Evolutionary conservation across 2,888 invertebrate genomes (phyloP).

Genomic region (Halictus quadricinctus): DNA sequence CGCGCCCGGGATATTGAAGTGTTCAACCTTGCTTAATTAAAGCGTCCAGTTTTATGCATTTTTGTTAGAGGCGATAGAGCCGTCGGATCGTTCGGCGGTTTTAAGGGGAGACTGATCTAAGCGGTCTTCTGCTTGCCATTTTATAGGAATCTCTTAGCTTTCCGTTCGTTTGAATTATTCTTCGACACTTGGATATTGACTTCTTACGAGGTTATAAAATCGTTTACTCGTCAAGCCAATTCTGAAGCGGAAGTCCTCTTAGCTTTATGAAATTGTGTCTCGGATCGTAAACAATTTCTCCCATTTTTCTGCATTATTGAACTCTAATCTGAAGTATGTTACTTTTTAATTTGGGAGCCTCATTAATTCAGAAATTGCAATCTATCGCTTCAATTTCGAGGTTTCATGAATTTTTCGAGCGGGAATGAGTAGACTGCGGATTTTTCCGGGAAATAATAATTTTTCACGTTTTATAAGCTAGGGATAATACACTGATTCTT

Average conservation of each 20-base stretch:
- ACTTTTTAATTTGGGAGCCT: too few species aligned
- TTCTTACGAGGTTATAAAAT: neutral
- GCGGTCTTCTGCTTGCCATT: neutral
- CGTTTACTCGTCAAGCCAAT: too few species aligned
- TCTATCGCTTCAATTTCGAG: too few species aligned
- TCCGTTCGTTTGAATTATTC: neutral
- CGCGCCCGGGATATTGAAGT: conserved; percentile 17
- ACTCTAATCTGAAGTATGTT: too few species aligned
- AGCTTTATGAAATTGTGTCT: neutral
- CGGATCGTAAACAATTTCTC: neutral
- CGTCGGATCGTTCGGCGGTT: neutral
- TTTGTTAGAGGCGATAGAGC: conserved; percentile 5
- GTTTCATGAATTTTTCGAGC: too few species aligned
- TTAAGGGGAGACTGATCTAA: neutral
- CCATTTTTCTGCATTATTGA: too few species aligned
- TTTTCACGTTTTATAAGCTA: too few species aligned
- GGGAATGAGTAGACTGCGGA: too few species aligned
- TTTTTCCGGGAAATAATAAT: too few species aligned
- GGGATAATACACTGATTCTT: too few species aligned
- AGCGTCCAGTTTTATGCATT: neutral
- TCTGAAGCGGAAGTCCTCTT: neutral
- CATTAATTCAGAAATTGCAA: too few species aligned
- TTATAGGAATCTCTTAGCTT: neutral
- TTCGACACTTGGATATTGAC: neutral
- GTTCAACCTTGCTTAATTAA: conserved; percentile 34